Evolutionary conservation across 2,113 vertebrate genomes (phyloP), one percentile per base, ranked within the genome.

Genomic region (Lucifuga dentata): DNA sequence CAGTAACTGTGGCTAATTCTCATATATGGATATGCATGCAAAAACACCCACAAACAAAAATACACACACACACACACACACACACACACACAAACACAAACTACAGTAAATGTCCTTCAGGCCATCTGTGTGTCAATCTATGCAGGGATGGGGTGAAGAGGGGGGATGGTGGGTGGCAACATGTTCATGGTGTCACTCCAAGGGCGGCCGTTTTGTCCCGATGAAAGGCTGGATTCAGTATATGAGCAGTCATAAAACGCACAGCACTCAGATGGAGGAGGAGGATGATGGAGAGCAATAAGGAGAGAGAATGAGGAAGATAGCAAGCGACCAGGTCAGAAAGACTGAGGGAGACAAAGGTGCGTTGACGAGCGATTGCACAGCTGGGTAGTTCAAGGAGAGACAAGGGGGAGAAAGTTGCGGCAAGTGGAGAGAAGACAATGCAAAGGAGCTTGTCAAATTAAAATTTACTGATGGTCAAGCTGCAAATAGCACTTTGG

Each of bases 361-460:
- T 78, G 73, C 11, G 80, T 76, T 86, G 88, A 89, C 73, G 69
- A 79, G 71, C n/a, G 49, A 45, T 55, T 2, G 38, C 67, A 75
- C 84, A 85, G 81, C 81, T 86, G 86, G 73, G 68, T 48, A 78
- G 83, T 72, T 82, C 80, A 85, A 76, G 73, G 81, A 73, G 73
- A 81, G 55, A 8, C 44, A 62, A 3, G 26, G 13, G 50, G 21
- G 43, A 38, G 46, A 9, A 48, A 83, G 85, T 68, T 77, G 61
- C 0, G 81, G 68, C 50, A 17, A 62, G 55, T 60, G n/a, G 50
- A 35, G 59, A 21, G 60, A 44, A 73, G 74, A 89, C 89, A 88
- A 86, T 81, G 79, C 53, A 64, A 58, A 52, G 9, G 38, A 60
- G 38, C 78, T 86, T 88, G 88, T 90, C 87, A 86, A 73, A 57